These are phyloP conservation scores for Bombyx huttoni DNA, from an alignment of 2,888 invertebrate species.

Conservation along the genomic window DNA sequence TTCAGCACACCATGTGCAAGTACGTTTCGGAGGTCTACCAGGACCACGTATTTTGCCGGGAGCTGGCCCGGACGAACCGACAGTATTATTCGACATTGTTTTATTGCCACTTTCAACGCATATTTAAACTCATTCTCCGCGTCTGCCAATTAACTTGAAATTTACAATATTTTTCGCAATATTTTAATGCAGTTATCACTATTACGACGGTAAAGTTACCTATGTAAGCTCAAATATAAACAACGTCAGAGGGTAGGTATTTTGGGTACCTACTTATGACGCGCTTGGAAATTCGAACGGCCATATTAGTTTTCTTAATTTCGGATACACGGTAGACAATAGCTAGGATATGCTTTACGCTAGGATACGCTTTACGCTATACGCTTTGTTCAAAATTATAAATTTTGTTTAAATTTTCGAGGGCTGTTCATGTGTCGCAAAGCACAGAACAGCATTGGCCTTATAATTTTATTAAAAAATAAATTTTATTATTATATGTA, in stretches of 20 bases:
- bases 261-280: slow-evolving; percentile 48
- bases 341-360: no score
- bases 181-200: slow-evolving; percentile 4
- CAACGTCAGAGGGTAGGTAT: slow-evolving; percentile 41
- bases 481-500: no score
- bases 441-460: no score
- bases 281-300: slow-evolving; percentile 49
- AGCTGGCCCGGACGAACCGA: slow-evolving; percentile 68
- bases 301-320: slow-evolving; percentile 44
- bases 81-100: slow-evolving; percentile 66
- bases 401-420: no score
- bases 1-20: slow-evolving; percentile 91
- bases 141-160: slow-evolving; percentile 15
- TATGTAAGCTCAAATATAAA: slow-evolving; percentile 47
- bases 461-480: no score
- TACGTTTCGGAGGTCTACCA: slow-evolving; percentile 86
- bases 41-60: slow-evolving; percentile 77
- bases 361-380: no score
- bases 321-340: neutral
- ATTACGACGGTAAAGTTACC: slow-evolving; percentile 1
- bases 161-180: slow-evolving; percentile 35
- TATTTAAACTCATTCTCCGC: slow-evolving; percentile 25
- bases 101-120: slow-evolving; percentile 32
- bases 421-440: no score
- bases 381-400: no score